Conservation (phyloP, 2,113 vertebrate genomes). For the Aspidoscelis tigris region DNA sequence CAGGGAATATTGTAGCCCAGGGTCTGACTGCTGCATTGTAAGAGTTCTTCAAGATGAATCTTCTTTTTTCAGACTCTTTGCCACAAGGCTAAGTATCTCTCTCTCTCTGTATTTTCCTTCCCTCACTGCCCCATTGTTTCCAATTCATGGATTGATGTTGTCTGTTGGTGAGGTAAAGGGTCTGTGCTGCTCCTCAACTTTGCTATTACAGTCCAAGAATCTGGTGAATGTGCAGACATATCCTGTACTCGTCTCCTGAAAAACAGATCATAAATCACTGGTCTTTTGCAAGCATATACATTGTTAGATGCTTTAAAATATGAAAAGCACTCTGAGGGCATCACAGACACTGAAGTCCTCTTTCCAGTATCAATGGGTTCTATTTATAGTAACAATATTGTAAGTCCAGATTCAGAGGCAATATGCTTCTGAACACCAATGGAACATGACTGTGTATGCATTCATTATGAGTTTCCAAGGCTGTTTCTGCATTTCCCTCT, state of each 20-base stretch:
- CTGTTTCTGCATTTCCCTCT: no score
- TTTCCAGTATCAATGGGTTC: neutral
- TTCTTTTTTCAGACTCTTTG: no score
- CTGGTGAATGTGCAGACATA: neutral
- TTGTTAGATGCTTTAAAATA: neutral
- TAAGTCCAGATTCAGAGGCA: no score
- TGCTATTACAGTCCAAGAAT: neutral
- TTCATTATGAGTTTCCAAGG: neutral
- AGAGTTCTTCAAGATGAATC: no score
- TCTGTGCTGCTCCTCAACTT: neutral
- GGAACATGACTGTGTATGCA: neutral
- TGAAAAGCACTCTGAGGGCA: neutral
- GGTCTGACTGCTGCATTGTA: no score
- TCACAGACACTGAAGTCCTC: neutral
- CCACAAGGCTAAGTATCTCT: no score
- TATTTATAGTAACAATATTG: neutral
- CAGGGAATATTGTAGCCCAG: no score
- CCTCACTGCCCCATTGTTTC: no score
- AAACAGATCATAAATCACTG: neutral
- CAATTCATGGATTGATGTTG: no score
- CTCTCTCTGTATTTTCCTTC: no score
- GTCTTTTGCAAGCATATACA: neutral
- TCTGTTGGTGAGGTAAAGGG: neutral
- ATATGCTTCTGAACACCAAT: neutral
- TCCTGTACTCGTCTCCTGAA: neutral